Percentiles rank a stretch among this genome's conserved stretches.
Conservation (phyloP, 1,140 invertebrate species). For the Uloborus diversus region DNA sequence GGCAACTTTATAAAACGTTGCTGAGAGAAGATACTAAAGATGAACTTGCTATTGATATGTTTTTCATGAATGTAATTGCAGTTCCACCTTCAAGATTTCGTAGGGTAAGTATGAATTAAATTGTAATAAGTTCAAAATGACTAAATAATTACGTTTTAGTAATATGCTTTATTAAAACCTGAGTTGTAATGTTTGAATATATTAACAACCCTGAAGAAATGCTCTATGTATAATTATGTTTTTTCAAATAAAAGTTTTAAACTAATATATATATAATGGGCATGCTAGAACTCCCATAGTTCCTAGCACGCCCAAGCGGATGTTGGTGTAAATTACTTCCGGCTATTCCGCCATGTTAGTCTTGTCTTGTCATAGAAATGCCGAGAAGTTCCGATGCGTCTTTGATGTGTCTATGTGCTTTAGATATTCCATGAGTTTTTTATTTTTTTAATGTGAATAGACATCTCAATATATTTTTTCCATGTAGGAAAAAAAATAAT, state of each 20-base stretch:
- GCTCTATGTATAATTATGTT: neutral
- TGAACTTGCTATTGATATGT: slow-evolving; percentile 81
- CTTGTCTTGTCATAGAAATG: too few relatives aligned
- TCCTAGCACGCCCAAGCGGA: neutral
- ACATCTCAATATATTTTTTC: too few relatives aligned
- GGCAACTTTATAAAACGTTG: slow-evolving; percentile 78
- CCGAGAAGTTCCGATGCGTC: too few relatives aligned
- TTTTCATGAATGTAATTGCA: slow-evolving; percentile 85
- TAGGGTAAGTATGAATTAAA: slow-evolving; percentile 71
- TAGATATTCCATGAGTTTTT: too few relatives aligned
- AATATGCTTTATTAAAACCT: neutral
- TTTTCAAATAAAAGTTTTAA: neutral
- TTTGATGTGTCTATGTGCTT: too few relatives aligned
- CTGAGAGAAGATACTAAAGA: slow-evolving; percentile 61
- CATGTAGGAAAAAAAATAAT: too few relatives aligned
- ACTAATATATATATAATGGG: neutral
- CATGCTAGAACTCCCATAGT: neutral
- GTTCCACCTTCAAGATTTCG: slow-evolving; percentile 88
- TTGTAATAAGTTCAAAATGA: neutral
- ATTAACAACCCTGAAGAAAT: neutral
- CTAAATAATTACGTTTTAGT: neutral
- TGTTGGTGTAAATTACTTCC: too few relatives aligned
- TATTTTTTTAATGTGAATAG: too few relatives aligned
- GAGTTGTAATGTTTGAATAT: neutral
- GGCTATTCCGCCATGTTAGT: too few relatives aligned